Conservation (phyloP, 2,797 vertebrate genomes). For the Choloepus didactylus region DNA sequence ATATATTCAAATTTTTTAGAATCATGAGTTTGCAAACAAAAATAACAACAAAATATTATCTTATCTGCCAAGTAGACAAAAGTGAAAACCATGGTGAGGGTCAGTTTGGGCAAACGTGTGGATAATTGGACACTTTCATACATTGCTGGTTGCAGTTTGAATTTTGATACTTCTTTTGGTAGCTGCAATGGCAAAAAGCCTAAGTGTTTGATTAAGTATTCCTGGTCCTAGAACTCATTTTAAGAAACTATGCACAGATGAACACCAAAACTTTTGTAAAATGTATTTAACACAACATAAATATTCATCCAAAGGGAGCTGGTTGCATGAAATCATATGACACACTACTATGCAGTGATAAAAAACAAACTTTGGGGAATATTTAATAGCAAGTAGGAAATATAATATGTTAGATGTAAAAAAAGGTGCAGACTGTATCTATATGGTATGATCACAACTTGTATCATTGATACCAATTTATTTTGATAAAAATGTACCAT, state of each 20-base stretch:
- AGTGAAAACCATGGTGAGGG: background rate
- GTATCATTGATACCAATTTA: no score
- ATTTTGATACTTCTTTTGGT: background rate
- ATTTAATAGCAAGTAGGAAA: background rate
- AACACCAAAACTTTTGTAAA: conserved; percentile 14
- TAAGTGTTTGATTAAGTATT: background rate
- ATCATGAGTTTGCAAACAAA: background rate
- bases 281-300: background rate
- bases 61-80: background rate
- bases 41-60: background rate
- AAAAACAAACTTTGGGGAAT: background rate
- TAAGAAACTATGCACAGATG: background rate
- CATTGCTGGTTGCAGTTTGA: background rate
- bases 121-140: background rate
- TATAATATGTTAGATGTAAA: background rate
- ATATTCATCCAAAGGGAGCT: background rate
- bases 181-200: background rate
- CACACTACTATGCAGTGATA: background rate
- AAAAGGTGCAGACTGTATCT: background rate
- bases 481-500: background rate
- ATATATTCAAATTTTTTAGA: background rate
- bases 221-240: background rate
- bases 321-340: background rate
- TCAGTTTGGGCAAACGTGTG: background rate
- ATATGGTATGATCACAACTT: background rate